These are phyloP conservation scores for Lepilemur septentrionalis DNA, from an alignment of 2,797 vertebrate species.

Conservation along the genomic window DNA sequence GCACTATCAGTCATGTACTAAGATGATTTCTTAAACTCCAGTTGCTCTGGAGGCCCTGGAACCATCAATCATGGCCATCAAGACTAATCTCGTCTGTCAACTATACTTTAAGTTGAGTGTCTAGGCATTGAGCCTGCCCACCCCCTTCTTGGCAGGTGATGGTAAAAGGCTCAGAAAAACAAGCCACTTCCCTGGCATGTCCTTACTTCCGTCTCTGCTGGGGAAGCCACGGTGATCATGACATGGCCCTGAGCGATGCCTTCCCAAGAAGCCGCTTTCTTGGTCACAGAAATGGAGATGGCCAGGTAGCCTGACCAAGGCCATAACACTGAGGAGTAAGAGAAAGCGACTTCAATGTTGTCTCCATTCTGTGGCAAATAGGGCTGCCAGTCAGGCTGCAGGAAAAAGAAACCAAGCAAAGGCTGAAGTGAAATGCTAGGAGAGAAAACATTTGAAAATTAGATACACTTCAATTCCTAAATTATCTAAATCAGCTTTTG, in stretches of 20 bases:
- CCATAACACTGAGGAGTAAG: constrained; percentile 96
- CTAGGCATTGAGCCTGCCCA: not conserved
- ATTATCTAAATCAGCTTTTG: not conserved
- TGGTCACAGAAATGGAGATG: constrained; percentile 97
- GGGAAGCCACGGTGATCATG: constrained; percentile 95
- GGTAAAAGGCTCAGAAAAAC: not conserved
- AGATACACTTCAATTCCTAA: not conserved
- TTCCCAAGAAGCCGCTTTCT: constrained; percentile 98
- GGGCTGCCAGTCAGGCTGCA: constrained; percentile 98
- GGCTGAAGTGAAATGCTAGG: not conserved
- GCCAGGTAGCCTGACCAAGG: constrained; percentile 98
- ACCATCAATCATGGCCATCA: fast-evolving
- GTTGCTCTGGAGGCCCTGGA: not conserved
- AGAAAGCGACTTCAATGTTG: constrained; percentile 96
- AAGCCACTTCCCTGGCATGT: fast-evolving
- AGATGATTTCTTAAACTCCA: fast-evolving
- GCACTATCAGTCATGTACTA: no score
- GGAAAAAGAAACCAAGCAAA: constrained; percentile 27
- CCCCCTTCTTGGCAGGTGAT: not conserved
- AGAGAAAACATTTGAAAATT: not conserved
- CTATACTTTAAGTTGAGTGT: not conserved
- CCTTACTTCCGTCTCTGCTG: constrained; percentile 93
- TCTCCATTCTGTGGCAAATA: constrained; percentile 98
- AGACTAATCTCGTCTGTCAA: not conserved
- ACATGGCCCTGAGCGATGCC: constrained; percentile 97